phyloP scores from a whole-genome alignment of 2,888 invertebrate species.

The Phorcus lineatus region DNA sequence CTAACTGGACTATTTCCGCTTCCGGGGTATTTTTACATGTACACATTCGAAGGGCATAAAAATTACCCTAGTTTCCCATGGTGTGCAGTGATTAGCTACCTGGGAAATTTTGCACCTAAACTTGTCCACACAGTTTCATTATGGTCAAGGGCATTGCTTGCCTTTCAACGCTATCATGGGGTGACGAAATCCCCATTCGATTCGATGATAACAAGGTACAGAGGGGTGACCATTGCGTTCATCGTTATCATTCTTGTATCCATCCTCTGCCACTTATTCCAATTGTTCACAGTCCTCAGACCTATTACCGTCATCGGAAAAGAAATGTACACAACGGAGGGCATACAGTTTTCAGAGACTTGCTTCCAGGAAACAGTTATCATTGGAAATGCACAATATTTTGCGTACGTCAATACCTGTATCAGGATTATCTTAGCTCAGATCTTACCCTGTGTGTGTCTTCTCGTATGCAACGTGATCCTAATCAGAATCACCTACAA shows the following conservation, averaged over 20 bases:
- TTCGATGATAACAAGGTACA: background rate
- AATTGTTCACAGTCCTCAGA: background rate
- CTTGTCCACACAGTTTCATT: constrained; percentile 27
- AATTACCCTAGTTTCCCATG: constrained; percentile 21
- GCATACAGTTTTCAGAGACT: constrained; percentile 19
- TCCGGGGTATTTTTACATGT: constrained; percentile 23
- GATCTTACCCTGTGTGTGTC: constrained; percentile 21
- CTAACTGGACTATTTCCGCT: constrained; percentile 23
- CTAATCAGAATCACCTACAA: constrained; percentile 26
- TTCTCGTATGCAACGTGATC: constrained; percentile 16
- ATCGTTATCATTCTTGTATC: background rate
- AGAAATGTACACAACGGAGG: background rate
- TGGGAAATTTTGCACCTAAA: constrained; percentile 5
- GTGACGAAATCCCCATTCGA: background rate
- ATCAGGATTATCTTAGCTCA: constrained; percentile 24
- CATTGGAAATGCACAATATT: constrained; percentile 4
- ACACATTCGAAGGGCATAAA: constrained; percentile 14
- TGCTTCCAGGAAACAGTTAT: constrained; percentile 8
- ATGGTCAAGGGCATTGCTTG: constrained; percentile 28
- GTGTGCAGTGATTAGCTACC: constrained; percentile 28
- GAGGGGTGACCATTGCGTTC: constrained; percentile 2
- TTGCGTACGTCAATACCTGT: constrained; percentile 15
- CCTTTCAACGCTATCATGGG: constrained; percentile 31
- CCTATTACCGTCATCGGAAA: constrained; percentile 17
- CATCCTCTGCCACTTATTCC: constrained; percentile 11